A percentile compares a stretch with the other conserved stretches of the same genome.
These are phyloP conservation scores for Eptatretus atami DNA, from an alignment of 2,797 vertebrate species.

Conservation along the genomic window DNA sequence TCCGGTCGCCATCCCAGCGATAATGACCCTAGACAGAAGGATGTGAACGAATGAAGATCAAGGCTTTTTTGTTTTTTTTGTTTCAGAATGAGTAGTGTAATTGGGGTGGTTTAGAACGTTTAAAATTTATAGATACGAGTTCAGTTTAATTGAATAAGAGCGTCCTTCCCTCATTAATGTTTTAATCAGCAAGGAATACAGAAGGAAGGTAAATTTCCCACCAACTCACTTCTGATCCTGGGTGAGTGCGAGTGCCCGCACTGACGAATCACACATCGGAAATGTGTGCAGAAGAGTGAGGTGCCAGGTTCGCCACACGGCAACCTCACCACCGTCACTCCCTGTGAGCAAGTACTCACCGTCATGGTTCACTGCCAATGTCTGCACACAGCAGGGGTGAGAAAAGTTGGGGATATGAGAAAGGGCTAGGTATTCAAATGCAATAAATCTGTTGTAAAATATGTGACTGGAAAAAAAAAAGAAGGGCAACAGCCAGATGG, in stretches of 20 bases:
- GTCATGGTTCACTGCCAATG: slow-evolving; percentile 59
- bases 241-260: slow-evolving; percentile 76
- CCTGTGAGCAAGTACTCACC: slow-evolving; percentile 83
- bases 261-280: slow-evolving; percentile 70
- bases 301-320: slow-evolving; percentile 52
- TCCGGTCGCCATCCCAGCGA: slow-evolving; percentile 79
- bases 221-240: slow-evolving; percentile 66
- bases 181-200: too few species aligned
- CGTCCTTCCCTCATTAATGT: too few species aligned
- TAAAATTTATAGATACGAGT: too few species aligned
- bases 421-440: too few species aligned
- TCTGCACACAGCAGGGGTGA: slow-evolving; percentile 16
- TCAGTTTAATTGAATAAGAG: too few species aligned
- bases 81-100: too few species aligned
- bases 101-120: too few species aligned
- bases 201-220: too few species aligned
- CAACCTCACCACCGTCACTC: slow-evolving; percentile 49
- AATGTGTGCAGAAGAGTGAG: slow-evolving; percentile 62
- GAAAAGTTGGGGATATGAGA: too few species aligned
- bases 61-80: too few species aligned
- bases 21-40: slow-evolving; percentile 35
- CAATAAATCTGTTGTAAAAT: too few species aligned
- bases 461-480: too few species aligned
- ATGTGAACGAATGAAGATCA: slow-evolving; percentile 1
- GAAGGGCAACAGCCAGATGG: background rate